These are phyloP conservation scores for Acanthosepion pharaonis DNA, from an alignment of 2,888 invertebrate species.

Conservation along the genomic window DNA sequence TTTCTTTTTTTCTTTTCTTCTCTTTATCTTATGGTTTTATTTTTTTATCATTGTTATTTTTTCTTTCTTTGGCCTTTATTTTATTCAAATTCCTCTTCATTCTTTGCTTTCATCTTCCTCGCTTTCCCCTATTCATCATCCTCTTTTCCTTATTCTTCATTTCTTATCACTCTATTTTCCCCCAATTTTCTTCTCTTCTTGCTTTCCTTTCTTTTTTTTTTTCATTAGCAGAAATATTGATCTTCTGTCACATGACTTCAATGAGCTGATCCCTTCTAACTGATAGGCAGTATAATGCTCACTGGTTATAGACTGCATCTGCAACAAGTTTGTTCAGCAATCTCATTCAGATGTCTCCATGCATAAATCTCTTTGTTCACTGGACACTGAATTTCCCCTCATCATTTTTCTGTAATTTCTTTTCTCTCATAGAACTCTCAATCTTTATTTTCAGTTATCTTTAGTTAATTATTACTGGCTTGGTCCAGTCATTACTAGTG, in stretches of 20 bases:
- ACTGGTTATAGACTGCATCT: background rate
- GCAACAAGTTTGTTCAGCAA: constrained; percentile 20
- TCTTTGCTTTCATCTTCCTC: background rate
- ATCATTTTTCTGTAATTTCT: background rate
- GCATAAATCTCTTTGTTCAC: constrained; percentile 8
- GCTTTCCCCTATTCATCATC: background rate
- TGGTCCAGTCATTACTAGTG: background rate
- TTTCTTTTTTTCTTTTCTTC: too few relatives aligned
- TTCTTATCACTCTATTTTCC: background rate
- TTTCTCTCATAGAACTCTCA: background rate
- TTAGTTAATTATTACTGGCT: background rate
- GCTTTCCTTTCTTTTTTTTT: background rate
- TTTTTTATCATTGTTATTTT: too few relatives aligned
- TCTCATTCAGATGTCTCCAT: background rate
- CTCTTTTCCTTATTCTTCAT: background rate
- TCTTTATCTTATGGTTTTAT: too few relatives aligned
- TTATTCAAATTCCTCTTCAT: too few relatives aligned
- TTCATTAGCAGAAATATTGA: background rate
- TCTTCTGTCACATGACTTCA: background rate
- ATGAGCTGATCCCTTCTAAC: background rate
- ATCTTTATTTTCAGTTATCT: background rate
- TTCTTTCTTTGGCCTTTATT: too few relatives aligned
- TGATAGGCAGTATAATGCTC: background rate
- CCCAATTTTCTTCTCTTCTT: background rate
- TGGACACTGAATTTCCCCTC: too few relatives aligned